Base-by-base conservation (phyloP, 1,140 invertebrate species). In the Neodiprion virginianus region DNA sequence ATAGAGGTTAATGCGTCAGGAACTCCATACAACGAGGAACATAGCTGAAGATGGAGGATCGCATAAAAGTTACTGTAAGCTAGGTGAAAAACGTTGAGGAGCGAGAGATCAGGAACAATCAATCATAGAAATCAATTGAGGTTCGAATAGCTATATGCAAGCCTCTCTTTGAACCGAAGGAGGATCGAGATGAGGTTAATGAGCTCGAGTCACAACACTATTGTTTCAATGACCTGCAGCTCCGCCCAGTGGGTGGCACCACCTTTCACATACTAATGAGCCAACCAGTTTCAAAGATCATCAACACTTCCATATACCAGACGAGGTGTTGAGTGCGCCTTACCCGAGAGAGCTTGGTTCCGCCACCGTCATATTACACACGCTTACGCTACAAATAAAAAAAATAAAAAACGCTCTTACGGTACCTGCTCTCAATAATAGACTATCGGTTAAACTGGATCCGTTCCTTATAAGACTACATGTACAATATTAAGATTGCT, bases 151-250 rank as follows among this genome's bases (percentile, higher is more conserved):
- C 61, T 61, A 69, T 69, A 12, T 28, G 12, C 68, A 17, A 40
- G 28, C 28, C 28, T 2, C 28, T 40, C 5, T 40, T 40, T 40
- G 28, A 40, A 4, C 28, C 28, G 28, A 40, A 40, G 28, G 28
- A 5, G 28, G 2, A 61, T 14, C 11, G 53, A 69, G 48, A 75
- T 49, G 66, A 74, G 74, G 69, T 75, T 77, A 79, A 80, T 79
- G 80, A 82, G 82, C 76, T 75, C 76, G 77, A 82, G 79, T 82
- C 80, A 78, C 72, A 82, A 82, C 80, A 82, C 76, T 74, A 80
- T 82, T 82, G 81, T 82, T 82, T 82, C 80, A 80, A 79, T 80
- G 79, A 82, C 80, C 81, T 74, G 76, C 72, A 74, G 80, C 77
- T 75, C 80, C 80, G 80, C 80, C 80, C 80, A 77, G 80, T 81